Base-by-base conservation (phyloP, 1,140 invertebrate species). In the Drosophila pallidifrons region DNA sequence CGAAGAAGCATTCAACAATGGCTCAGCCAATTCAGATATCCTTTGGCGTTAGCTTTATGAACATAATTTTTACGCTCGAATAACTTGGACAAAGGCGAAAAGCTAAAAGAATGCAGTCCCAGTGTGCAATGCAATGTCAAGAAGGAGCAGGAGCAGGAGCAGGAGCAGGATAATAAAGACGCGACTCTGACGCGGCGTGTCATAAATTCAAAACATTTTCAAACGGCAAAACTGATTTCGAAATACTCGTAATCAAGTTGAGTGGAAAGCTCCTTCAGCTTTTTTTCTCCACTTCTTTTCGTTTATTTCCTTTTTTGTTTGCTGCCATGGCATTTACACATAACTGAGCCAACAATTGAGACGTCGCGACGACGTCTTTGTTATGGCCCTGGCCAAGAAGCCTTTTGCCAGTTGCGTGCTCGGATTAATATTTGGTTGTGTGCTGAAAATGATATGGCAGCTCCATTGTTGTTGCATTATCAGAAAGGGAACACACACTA, bases 171-270 rank as follows among this genome's bases (percentile, higher is more conserved):
- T 60, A 67, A 88, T 88, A 87, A 88, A 88, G 85, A 85, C 77
- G 85, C 85, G 85, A 85, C 78, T 81, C 85, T 69, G 66, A 38
- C 58, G 28, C 60, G 20, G 55, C 63, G 70, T 73, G 51, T 78
- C 85, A 89, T 89, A 89, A 88, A 88, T 88, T 88, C 71, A 89
- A 85, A 88, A 78, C 81, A 89, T 89, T 89, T 85, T 55, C 7
- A 76, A 78, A 55, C 52, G 30, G 30, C n/a, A 43, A 76, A 87
- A 87, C 83, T 88, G 82, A 87, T 87, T 87, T 88, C 20, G 77
- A 72, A 76, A 80, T 65, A 63, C 52, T 61, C 55, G 75, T 59
- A 88, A 88, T 87, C 76, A 79, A 67, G 65, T 69, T 35, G 58
- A 82, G 83, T 87, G 68, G 58, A 63, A 64, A 45, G 58, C 8